Conservation (phyloP, 2,113 vertebrate species). For the Hirundichthys speculiger region DNA sequence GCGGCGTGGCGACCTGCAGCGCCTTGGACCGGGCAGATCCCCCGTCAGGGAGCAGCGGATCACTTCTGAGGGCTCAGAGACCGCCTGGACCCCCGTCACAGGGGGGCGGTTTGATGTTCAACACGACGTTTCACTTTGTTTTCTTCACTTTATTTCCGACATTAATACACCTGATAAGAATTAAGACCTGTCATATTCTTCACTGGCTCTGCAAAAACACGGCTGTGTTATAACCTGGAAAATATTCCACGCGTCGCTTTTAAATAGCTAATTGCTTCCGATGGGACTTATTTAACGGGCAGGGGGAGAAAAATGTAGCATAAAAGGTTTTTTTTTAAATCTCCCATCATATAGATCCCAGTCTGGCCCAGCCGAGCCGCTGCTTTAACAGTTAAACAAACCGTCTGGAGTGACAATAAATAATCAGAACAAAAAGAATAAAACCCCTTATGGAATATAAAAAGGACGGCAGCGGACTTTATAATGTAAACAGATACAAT, state of each 20-base stretch:
- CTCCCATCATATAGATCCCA: too few species aligned
- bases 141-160: too few species aligned
- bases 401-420: background rate
- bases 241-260: conserved; percentile 1
- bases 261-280: conserved; percentile 3
- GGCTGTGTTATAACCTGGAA: background rate
- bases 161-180: too few species aligned
- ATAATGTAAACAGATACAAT: too few species aligned
- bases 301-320: conserved; percentile 15
- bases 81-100: too few species aligned
- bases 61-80: background rate
- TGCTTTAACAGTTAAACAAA: background rate
- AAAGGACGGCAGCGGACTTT: too few species aligned
- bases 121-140: too few species aligned
- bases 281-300: conserved; percentile 7
- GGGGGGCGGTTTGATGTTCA: too few species aligned
- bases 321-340: too few species aligned
- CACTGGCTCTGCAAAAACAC: conserved; percentile 2
- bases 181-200: background rate
- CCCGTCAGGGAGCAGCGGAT: conserved; percentile 4
- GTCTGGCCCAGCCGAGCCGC: background rate
- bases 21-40: conserved; percentile 18
- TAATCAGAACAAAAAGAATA: background rate
- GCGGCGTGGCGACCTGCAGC: conserved; percentile 37
- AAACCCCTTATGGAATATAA: too few species aligned